Evolutionary conservation across 2,888 invertebrate species (phyloP).

Genomic region (Lobophora halterata): DNA sequence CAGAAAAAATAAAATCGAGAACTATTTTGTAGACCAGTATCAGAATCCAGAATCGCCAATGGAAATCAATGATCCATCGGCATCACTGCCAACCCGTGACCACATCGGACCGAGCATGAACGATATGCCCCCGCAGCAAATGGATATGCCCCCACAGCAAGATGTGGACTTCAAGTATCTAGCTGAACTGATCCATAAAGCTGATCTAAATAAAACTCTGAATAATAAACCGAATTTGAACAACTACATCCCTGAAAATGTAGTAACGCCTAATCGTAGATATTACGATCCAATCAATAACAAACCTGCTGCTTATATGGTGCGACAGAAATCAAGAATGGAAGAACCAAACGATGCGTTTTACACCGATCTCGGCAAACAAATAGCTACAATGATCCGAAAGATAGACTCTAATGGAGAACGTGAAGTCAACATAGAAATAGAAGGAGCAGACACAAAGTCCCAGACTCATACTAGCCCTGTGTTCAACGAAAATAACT

Average conservation of each 20-base stretch:
- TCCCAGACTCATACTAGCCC: slow-evolving; percentile 32
- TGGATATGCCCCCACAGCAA: slow-evolving; percentile 28
- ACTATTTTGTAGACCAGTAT: slow-evolving; percentile 28
- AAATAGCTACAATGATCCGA: slow-evolving; percentile 66
- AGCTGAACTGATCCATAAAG: slow-evolving; percentile 62
- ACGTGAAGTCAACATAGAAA: slow-evolving; percentile 46
- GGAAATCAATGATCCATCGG: slow-evolving; percentile 15
- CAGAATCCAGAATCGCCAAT: slow-evolving; percentile 27
- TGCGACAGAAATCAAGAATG: slow-evolving; percentile 22
- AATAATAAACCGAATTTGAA: neutral
- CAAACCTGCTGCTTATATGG: slow-evolving; percentile 2
- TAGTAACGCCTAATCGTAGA: slow-evolving; percentile 27
- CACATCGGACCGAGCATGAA: slow-evolving; percentile 17
- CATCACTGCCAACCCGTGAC: slow-evolving; percentile 4
- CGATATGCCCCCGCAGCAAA: slow-evolving; percentile 25
- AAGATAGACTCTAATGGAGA: slow-evolving; percentile 46
- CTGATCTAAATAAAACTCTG: slow-evolving; percentile 40
- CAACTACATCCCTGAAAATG: slow-evolving; percentile 4
- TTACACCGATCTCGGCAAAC: slow-evolving; percentile 61
- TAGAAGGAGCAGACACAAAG: slow-evolving; percentile 36
- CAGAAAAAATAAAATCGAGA: slow-evolving; percentile 33
- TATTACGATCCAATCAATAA: slow-evolving; percentile 26
- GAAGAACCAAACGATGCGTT: slow-evolving; percentile 47
- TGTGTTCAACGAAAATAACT: slow-evolving; percentile 47
- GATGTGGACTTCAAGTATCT: slow-evolving; percentile 67